Conservation (phyloP, 2,797 vertebrate species). For the Buceros bicornis region DNA sequence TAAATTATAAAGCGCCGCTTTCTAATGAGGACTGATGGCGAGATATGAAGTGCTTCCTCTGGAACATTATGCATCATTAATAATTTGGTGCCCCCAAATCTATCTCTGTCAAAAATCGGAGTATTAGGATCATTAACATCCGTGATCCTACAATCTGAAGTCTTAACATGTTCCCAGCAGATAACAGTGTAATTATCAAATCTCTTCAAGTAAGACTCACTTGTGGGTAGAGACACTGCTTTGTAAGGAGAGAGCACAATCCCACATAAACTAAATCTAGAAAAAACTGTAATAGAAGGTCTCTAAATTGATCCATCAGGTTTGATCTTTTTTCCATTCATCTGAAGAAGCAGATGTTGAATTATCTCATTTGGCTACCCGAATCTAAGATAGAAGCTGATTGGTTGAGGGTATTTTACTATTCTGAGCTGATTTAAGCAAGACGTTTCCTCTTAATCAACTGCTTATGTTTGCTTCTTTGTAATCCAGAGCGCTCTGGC, state of each 20-base stretch:
- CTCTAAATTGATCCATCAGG: not conserved
- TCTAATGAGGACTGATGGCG: not conserved
- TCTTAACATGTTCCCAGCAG: not conserved
- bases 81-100: constrained; percentile 2
- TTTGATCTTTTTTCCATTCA: not conserved
- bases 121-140: not conserved
- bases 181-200: not conserved
- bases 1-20: not conserved
- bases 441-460: not conserved
- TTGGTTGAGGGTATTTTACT: not conserved
- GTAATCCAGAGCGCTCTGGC: not conserved
- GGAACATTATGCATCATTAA: not conserved
- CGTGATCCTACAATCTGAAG: not conserved
- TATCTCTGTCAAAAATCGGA: not conserved
- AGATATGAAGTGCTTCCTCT: not conserved
- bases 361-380: not conserved
- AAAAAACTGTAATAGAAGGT: not conserved
- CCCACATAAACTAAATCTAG: not conserved
- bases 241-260: not conserved
- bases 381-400: not conserved
- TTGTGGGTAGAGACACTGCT: not conserved
- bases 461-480: not conserved
- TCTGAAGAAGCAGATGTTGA: not conserved
- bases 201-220: not conserved
- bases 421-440: not conserved